Evolutionary conservation across 2,113 vertebrate genomes (phyloP).

Genomic region (Alligator sinensis): DNA sequence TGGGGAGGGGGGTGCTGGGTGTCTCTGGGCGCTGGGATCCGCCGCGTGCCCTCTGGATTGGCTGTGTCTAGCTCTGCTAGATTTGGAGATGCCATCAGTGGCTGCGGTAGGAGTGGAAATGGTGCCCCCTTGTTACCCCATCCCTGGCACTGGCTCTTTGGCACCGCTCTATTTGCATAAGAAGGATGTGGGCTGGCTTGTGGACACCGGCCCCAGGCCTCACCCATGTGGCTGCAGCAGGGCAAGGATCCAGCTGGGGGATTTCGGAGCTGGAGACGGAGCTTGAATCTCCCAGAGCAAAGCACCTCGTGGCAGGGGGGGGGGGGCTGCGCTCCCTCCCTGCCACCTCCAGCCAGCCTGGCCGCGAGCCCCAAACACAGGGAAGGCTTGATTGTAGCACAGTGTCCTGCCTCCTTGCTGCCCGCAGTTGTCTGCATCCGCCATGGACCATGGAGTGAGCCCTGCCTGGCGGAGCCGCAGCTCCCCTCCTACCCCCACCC

Average conservation of each 20-base stretch:
- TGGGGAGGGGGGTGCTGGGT: background rate
- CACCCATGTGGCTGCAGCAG: no score
- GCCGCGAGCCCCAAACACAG: no score
- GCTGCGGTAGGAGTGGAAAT: no score
- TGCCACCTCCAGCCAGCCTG: no score
- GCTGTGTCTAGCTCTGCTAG: no score
- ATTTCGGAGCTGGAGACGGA: background rate
- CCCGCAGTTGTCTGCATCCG: background rate
- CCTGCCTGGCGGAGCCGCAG: background rate
- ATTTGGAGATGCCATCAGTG: no score
- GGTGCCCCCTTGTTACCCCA: no score
- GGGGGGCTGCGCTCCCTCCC: no score
- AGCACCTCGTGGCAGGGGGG: background rate
- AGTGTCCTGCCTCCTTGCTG: background rate
- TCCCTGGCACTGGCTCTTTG: background rate
- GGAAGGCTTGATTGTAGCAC: fast-evolving
- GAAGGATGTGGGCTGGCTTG: no score
- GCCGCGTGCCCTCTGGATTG: background rate
- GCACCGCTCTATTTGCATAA: background rate
- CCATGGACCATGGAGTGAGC: background rate
- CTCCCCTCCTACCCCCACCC: background rate
- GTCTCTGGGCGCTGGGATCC: background rate
- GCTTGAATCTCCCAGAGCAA: background rate
- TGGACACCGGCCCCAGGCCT: no score
- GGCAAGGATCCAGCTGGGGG: background rate